Evolutionary conservation across 2,113 vertebrate genomes (phyloP), one percentile per base, ranked within the genome.

Genomic region (Pagrus major): DNA sequence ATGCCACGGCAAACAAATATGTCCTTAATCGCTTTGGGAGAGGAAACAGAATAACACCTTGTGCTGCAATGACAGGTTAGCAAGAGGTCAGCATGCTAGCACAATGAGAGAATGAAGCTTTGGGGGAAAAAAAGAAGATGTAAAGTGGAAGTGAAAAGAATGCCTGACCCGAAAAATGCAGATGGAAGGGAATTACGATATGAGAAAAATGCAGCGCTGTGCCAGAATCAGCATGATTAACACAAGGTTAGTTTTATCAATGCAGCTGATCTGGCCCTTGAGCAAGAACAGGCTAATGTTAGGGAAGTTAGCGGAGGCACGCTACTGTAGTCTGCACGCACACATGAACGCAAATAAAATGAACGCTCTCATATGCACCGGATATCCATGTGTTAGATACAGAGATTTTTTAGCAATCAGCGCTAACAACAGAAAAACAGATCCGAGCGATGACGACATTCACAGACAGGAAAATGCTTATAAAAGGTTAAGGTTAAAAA

Each of bases 221-320:
- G 73, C 79, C 76, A 87, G 76, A 86, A 89, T 80, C 82, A 86
- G 88, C 85, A 41, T 72, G 85, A 92, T 92, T 90, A 93, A 70
- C 79, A 69, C n/a, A 71, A 86, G 80, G 72, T 86, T 73, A 83
- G 55, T 52, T 66, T 70, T 86, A 91, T 91, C 90, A 77, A 68
- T 67, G 42, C 66, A 10, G 29, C 80, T 64, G 42, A 92, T 91
- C 90, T 90, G 79, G 63, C 44, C 72, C 63, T 16, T 46, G 23
- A 91, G 78, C 78, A 51, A n/a, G 46, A 90, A 74, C 58, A 35
- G 80, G 54, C 76, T 90, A 80, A 86, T 81, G 70, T 80, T 27
- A 12, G 55, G 56, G 72, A 85, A 56, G 76, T 76, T 55, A 77
- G 37, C 39, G 0, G 20, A 78, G 64, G 76, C 89, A 92, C 76